These are phyloP conservation scores for Vireo altiloquus DNA, from an alignment of 2,113 vertebrate species.

Conservation along the genomic window DNA sequence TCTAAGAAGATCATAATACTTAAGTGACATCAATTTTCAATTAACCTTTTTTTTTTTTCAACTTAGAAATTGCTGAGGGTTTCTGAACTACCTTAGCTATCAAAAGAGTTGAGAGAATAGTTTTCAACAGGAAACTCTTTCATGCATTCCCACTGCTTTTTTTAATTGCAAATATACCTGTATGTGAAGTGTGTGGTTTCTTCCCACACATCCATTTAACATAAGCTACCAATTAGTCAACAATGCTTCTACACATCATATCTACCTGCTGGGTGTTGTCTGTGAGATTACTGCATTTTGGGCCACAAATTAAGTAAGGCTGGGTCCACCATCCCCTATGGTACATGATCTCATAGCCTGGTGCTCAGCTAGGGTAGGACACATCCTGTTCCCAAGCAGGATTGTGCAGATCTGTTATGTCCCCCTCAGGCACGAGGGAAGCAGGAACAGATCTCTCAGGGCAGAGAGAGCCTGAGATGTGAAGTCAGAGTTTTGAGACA, in stretches of 20 bases:
- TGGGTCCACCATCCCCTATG: background rate
- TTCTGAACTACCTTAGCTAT: background rate
- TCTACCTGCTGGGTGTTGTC: background rate
- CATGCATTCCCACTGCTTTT: background rate
- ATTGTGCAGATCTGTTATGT: background rate
- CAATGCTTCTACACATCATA: background rate
- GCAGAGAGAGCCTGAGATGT: background rate
- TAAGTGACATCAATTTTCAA: conserved; percentile 24
- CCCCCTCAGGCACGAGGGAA: background rate
- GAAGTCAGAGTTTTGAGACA: background rate
- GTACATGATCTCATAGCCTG: background rate
- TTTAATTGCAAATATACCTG: background rate
- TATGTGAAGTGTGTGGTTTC: background rate
- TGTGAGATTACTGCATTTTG: background rate
- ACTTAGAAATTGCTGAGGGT: background rate
- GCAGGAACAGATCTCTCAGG: background rate
- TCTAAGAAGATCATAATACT: background rate
- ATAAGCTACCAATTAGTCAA: background rate
- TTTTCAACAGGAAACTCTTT: background rate
- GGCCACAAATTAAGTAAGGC: background rate
- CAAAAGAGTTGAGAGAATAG: background rate
- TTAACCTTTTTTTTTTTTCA: conserved; percentile 8
- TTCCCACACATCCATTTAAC: background rate
- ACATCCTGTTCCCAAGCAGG: background rate
- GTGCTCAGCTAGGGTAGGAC: background rate